A percentile compares a stretch with the other conserved stretches of the same genome.
Evolutionary conservation across 1,140 invertebrate genomes (phyloP).

Genomic region (Platyscapa corneri): DNA sequence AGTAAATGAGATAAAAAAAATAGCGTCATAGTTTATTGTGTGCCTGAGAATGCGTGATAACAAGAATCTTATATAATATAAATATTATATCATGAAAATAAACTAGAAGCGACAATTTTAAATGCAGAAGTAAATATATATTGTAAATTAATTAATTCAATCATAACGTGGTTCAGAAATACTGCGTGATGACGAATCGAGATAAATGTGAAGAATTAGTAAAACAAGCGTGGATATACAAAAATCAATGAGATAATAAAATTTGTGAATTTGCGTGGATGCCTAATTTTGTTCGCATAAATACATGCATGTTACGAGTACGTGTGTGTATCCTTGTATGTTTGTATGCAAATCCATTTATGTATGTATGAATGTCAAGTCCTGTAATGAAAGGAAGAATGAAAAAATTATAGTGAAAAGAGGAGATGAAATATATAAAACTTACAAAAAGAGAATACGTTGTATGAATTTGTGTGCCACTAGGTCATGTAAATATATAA

Average conservation of each 20-base stretch:
- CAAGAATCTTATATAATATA: slow-evolving; percentile 25
- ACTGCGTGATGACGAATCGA: background rate
- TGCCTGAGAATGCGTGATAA: slow-evolving; percentile 25
- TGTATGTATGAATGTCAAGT: background rate
- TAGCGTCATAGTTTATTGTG: slow-evolving; percentile 32
- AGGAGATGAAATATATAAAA: background rate
- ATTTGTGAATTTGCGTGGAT: slow-evolving; percentile 15
- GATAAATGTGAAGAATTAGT: slow-evolving; percentile 7
- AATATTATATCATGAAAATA: slow-evolving; percentile 35
- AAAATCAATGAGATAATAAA: slow-evolving; percentile 41
- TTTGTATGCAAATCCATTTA: background rate
- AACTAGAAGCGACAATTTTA: slow-evolving; percentile 16
- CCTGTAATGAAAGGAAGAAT: background rate
- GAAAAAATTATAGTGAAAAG: background rate
- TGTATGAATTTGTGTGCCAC: slow-evolving; percentile 63
- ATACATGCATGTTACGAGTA: too few species aligned
- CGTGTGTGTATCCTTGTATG: background rate
- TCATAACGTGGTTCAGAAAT: slow-evolving; percentile 22
- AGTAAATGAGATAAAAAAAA: slow-evolving; percentile 8
- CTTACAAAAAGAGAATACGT: background rate
- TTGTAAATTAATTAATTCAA: slow-evolving; percentile 48
- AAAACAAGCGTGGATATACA: background rate
- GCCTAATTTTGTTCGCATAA: background rate
- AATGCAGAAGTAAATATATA: slow-evolving; percentile 46
- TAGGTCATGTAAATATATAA: slow-evolving; percentile 69